A percentile compares a stretch with the other conserved stretches of the same genome.
phyloP scores from a whole-genome alignment of 2,888 invertebrate genomes.

The Serripes groenlandicus region DNA sequence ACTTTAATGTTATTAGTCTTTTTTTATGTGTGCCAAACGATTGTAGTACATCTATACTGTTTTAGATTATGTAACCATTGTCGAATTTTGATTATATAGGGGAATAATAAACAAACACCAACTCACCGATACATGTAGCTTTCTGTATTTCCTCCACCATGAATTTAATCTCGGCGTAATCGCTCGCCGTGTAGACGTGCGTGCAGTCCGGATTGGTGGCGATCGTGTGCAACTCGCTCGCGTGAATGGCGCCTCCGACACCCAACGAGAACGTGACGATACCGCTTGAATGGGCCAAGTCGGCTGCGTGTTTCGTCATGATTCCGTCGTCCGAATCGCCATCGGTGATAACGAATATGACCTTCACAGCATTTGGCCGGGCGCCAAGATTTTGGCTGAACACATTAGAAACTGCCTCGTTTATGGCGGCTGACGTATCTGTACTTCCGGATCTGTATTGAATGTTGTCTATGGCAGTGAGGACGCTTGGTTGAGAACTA shows the following conservation, averaged over 20 bases:
- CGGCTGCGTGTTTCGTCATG: conserved; percentile 67
- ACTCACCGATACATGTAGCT: conserved; percentile 74
- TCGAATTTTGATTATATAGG: no score
- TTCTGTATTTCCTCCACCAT: conserved; percentile 76
- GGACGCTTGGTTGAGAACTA: conserved; percentile 37
- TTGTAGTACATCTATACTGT: no score
- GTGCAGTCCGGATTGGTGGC: conserved; percentile 73
- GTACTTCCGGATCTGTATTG: conserved; percentile 57
- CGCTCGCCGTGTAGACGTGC: conserved; percentile 66
- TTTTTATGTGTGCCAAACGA: no score
- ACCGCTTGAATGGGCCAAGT: conserved; percentile 49
- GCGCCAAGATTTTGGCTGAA: conserved; percentile 42
- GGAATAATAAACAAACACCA: no score
- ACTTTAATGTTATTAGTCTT: no score
- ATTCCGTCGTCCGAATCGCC: conserved; percentile 69
- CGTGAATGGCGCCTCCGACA: conserved; percentile 67
- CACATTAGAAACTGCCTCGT: conserved; percentile 48
- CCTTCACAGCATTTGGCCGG: conserved; percentile 56
- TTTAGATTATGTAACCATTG: no score
- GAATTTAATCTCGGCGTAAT: conserved; percentile 72
- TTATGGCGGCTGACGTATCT: conserved; percentile 60
- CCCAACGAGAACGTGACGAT: conserved; percentile 74
- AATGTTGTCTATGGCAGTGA: conserved; percentile 53
- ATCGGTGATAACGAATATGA: conserved; percentile 74
- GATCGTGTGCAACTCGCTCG: conserved; percentile 66